phyloP scores from a whole-genome alignment of 2,888 invertebrate species.

The Caenorhabditis panamensis region DNA sequence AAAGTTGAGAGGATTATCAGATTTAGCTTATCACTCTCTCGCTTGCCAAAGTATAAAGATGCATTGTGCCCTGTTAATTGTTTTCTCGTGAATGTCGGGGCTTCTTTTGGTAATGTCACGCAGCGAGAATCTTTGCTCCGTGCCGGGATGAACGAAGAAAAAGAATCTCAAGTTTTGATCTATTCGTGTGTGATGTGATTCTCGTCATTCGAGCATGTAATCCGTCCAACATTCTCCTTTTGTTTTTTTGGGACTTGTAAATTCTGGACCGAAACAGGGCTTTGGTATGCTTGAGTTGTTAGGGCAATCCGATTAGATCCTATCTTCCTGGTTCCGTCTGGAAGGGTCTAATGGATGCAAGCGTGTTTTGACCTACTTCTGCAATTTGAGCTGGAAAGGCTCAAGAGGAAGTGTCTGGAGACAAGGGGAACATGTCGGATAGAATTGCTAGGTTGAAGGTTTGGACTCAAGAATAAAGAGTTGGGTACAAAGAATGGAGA shows the following conservation, averaged over 20 bases:
- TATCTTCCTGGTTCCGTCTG: neutral
- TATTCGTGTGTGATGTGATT: constrained; percentile 51
- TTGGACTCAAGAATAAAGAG: no score
- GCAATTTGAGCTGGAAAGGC: neutral
- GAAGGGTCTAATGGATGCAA: neutral
- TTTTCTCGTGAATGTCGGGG: constrained; percentile 3
- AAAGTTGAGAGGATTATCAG: neutral
- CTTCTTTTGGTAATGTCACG: neutral
- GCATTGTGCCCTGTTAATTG: constrained; percentile 5
- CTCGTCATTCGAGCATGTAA: constrained; percentile 52
- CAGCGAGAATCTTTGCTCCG: constrained; percentile 19
- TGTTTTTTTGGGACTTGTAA: neutral
- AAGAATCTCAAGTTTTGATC: constrained; percentile 8
- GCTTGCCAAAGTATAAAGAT: neutral
- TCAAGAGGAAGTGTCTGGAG: neutral
- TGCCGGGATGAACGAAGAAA: constrained; percentile 18
- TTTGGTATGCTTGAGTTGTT: constrained; percentile 7
- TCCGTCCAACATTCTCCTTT: constrained; percentile 9
- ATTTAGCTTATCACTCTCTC: constrained; percentile 4
- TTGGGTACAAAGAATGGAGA: no score
- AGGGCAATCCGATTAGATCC: constrained; percentile 2
- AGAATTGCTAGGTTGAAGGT: no score
- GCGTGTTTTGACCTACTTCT: neutral
- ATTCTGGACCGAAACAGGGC: neutral
- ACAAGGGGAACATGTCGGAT: neutral